Percentiles rank a stretch among this genome's conserved stretches.
phyloP scores from a whole-genome alignment of 2,797 vertebrate species.

The Leontopithecus rosalia region DNA sequence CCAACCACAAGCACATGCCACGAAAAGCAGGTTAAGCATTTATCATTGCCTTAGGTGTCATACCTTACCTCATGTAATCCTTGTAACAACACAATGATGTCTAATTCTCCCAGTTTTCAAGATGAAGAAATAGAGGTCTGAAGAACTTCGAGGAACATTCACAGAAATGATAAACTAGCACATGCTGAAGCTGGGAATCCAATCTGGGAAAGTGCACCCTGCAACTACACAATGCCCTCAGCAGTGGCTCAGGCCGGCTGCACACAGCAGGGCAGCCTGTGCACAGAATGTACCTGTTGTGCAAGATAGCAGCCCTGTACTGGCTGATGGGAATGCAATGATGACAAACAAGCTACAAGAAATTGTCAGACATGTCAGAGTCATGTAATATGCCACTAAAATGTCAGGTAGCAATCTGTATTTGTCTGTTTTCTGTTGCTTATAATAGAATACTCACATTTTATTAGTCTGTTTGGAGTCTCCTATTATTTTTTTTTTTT shows the following conservation, averaged over 20 bases:
- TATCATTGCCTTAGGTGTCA: not conserved
- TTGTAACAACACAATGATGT: not conserved
- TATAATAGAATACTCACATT: not conserved
- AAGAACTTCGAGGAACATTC: not conserved
- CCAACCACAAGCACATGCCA: not conserved
- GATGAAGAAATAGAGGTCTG: not conserved
- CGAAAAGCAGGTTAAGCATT: not conserved
- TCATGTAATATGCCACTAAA: not conserved
- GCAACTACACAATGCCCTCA: not conserved
- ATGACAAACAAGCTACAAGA: not conserved
- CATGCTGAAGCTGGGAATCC: not conserved
- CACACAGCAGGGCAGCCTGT: rapidly evolving
- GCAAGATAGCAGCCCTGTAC: rapidly evolving
- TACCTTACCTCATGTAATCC: not conserved
- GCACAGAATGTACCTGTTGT: rapidly evolving
- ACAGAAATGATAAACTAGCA: not conserved
- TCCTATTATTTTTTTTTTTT: too few species aligned
- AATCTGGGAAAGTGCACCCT: not conserved
- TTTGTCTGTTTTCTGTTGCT: not conserved
- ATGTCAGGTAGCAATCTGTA: not conserved
- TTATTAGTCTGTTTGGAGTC: not conserved
- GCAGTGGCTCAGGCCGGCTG: rapidly evolving
- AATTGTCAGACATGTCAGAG: not conserved
- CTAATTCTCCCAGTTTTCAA: not conserved
- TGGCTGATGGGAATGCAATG: not conserved